Conservation (phyloP, 1,140 invertebrate genomes). For the Scylla paramamosain region DNA sequence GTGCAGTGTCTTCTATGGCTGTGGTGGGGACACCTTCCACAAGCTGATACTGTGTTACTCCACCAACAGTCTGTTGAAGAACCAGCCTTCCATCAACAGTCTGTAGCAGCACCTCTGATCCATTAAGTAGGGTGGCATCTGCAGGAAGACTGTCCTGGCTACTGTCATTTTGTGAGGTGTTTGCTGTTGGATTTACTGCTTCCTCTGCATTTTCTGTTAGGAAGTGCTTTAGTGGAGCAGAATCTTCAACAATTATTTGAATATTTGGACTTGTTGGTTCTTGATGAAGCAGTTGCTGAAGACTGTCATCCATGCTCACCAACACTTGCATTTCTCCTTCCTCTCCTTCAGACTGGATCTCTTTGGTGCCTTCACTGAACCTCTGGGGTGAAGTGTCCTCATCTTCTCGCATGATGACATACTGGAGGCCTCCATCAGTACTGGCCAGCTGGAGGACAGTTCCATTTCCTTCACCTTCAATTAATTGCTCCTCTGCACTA, state of each 20-base stretch:
- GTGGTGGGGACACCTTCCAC: slow-evolving; percentile 61
- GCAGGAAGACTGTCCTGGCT: slow-evolving; percentile 45
- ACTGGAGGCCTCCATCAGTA: slow-evolving; percentile 57
- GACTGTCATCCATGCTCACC: slow-evolving; percentile 62
- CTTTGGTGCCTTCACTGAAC: slow-evolving; percentile 28
- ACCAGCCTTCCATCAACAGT: slow-evolving; percentile 59
- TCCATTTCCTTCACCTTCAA: slow-evolving; percentile 40
- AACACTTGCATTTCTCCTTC: slow-evolving; percentile 57
- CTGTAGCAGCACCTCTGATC: slow-evolving; percentile 63
- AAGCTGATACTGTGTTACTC: slow-evolving; percentile 68
- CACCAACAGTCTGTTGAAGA: slow-evolving; percentile 66
- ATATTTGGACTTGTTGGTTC: slow-evolving; percentile 59
- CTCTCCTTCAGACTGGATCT: slow-evolving; percentile 25
- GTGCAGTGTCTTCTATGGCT: slow-evolving; percentile 24
- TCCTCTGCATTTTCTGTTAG: slow-evolving; percentile 43
- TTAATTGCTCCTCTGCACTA: slow-evolving; percentile 29
- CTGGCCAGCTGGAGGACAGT: slow-evolving; percentile 59
- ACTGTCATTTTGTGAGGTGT: neutral
- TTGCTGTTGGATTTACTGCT: neutral
- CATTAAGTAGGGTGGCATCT: slow-evolving; percentile 57
- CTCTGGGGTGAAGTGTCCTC: neutral
- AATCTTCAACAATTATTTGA: slow-evolving; percentile 64
- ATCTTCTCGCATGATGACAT: slow-evolving; percentile 64
- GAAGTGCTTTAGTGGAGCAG: slow-evolving; percentile 58
- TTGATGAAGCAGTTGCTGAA: slow-evolving; percentile 60